Conservation (phyloP, 1,140 invertebrate genomes). For the Grapholita molesta region DNA sequence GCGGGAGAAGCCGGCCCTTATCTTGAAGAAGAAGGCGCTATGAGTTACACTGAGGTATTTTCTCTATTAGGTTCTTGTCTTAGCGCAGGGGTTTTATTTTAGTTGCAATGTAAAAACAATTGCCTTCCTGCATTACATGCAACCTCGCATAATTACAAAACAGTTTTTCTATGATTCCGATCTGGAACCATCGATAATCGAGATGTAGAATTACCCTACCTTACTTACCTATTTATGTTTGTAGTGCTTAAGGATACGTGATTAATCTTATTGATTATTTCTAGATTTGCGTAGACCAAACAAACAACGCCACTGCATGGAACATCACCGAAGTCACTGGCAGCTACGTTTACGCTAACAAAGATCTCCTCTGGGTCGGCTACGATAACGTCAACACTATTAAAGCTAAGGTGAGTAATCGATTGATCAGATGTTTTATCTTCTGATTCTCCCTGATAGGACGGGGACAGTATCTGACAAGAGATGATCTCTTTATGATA, state of each 20-base stretch:
- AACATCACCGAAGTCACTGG: neutral
- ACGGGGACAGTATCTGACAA: no score
- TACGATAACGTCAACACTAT: conserved; percentile 3
- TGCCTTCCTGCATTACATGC: neutral
- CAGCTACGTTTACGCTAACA: conserved; percentile 15
- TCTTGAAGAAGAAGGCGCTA: conserved; percentile 79
- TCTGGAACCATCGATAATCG: no score
- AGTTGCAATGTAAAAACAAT: no score
- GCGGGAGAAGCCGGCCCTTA: conserved; percentile 78
- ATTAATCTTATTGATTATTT: neutral
- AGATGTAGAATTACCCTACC: no score
- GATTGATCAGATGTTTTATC: no score
- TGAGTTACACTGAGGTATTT: conserved; percentile 81
- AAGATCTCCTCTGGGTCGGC: neutral
- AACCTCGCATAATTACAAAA: no score
- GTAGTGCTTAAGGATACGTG: neutral
- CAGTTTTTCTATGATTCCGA: no score
- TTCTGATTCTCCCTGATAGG: neutral
- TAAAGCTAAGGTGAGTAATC: conserved; percentile 4
- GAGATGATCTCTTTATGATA: no score
- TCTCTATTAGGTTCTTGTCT: neutral
- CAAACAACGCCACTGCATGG: neutral
- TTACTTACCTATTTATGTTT: no score
- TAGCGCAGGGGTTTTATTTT: neutral
- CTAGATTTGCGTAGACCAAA: conserved; percentile 4